Evolutionary conservation across 37 sponge, comb jelly and placozoan species (phyloP), one percentile per base, ranked within the genome.

Genomic region (Cladorhizidae sp.): DNA sequence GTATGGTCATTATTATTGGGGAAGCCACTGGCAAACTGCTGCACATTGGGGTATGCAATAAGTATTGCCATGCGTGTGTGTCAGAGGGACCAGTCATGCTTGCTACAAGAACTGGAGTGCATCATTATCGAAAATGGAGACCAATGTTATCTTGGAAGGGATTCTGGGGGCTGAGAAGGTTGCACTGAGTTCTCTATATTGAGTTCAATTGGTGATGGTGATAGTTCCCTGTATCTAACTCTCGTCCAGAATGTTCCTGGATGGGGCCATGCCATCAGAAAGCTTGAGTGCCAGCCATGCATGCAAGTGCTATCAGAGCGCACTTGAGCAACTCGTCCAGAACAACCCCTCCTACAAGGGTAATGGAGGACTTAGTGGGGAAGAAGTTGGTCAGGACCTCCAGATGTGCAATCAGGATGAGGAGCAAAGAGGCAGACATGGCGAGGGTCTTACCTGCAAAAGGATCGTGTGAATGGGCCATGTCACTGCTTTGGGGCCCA

Each of bases 201-300:
- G 85, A 33, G 76, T 76, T 80, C 72, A 68, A 49, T 51, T 65
- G 54, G n/a, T n/a, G n/a, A n/a, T n/a, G n/a, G n/a, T n/a, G n/a
- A n/a, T n/a, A 81, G 73, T 61, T 81, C 82, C 1, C 71, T 81
- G 1, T 50, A 64, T 15, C 65, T 79, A 0, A 79, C 80, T 5
- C 43, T 86, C 5, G 12, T 67, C 14, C 37, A 79, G 36, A 41
- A 26, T 57, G 79, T 85, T 21, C 77, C 85, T 38, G 68, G 12
- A 33, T 86, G 77, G 71, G 87, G 80, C 0, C 32, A 37, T 28
- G 71, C 39, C 50, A 71, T 86, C 22, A 45, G 36, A n/a, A 86
- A 86, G 49, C 12, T 72, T 21, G 87, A 86, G 43, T 86, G 87
- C 87, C 0, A 86, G 80, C 40, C 80, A 86, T 52, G 67, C 80